phyloP scores from a whole-genome alignment of 2,113 vertebrate genomes.

The Ursus arctos region DNA sequence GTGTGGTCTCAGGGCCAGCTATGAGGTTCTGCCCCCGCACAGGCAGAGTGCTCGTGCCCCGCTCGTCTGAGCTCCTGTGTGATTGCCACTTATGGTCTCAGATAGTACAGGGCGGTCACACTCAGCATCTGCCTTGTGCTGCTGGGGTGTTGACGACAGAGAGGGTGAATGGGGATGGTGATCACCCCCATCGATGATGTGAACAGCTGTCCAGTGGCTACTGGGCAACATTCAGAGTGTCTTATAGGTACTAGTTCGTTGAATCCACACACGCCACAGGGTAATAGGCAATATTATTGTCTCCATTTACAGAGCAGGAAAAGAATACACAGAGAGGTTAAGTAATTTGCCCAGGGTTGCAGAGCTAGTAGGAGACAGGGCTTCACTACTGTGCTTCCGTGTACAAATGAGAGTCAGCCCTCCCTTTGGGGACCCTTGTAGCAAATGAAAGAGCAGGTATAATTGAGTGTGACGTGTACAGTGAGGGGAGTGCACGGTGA shows the following conservation, averaged over 20 bases:
- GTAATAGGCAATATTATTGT: background rate
- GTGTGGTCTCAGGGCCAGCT: background rate
- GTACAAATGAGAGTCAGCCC: background rate
- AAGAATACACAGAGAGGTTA: background rate
- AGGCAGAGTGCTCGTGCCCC: fast-evolving
- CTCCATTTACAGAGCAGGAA: background rate
- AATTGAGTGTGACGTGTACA: background rate
- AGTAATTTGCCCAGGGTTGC: background rate
- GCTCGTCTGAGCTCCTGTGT: background rate
- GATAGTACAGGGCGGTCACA: background rate
- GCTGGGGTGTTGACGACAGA: background rate
- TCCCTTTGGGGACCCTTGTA: background rate
- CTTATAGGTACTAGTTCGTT: fast-evolving
- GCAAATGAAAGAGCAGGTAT: background rate
- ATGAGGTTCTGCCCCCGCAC: background rate
- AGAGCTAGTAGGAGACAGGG: background rate
- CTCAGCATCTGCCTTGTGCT: background rate
- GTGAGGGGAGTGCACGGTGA: fast-evolving
- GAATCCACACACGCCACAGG: background rate
- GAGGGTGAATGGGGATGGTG: background rate
- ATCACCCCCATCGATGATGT: background rate
- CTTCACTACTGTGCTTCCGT: background rate
- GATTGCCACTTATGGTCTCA: fast-evolving
- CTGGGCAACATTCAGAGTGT: background rate
- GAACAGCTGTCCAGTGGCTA: background rate